These are phyloP conservation scores for Rhea americana DNA, from an alignment of 2,113 vertebrate genomes.

Conservation along the genomic window DNA sequence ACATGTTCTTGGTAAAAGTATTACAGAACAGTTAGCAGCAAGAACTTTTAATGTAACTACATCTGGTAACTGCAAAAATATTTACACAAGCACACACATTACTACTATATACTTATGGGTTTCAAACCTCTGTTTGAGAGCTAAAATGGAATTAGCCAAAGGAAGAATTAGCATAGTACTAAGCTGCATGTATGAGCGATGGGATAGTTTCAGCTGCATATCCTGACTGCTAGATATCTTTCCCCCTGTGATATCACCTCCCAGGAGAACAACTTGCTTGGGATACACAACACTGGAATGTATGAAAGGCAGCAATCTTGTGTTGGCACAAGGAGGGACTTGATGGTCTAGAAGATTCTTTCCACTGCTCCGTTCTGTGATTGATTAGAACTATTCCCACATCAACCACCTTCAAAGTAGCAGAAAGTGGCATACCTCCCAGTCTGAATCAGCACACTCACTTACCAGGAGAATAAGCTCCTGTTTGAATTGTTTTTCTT, in stretches of 20 bases:
- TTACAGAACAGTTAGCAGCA: neutral
- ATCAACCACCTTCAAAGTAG: neutral
- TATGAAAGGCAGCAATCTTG: neutral
- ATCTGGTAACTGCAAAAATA: neutral
- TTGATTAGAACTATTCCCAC: constrained; percentile 21
- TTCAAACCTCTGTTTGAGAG: neutral
- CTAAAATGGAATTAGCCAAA: neutral
- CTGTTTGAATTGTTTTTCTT: constrained; percentile 37
- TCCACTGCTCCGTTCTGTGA: neutral
- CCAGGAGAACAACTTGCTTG: constrained; percentile 10
- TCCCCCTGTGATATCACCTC: neutral
- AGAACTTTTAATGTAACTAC: neutral
- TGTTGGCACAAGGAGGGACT: neutral
- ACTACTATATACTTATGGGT: neutral
- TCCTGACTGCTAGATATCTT: neutral
- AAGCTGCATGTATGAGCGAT: neutral
- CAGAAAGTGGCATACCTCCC: constrained; percentile 29
- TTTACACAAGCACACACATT: neutral
- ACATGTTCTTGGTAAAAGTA: neutral
- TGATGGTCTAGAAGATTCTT: neutral
- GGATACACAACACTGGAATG: neutral
- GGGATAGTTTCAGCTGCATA: neutral
- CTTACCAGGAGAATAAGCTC: constrained; percentile 9
- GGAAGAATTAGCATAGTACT: neutral
- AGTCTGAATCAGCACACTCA: constrained; percentile 28